These are phyloP conservation scores for Craseonycteris thonglongyai DNA, from an alignment of 2,113 vertebrate species.

Conservation along the genomic window DNA sequence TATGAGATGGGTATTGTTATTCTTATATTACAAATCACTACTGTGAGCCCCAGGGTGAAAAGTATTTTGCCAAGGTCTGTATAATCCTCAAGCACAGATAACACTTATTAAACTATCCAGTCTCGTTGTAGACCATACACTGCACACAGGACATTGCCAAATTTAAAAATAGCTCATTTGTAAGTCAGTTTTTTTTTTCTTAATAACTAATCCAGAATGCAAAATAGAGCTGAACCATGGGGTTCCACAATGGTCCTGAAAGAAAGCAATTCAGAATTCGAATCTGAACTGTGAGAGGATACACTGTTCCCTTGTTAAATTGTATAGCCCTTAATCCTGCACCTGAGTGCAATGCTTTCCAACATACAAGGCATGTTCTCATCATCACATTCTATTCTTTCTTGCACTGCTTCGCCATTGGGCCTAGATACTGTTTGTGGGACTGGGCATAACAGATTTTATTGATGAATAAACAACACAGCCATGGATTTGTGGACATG, in stretches of 20 bases:
- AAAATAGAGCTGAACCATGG: not conserved
- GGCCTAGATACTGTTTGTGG: not conserved
- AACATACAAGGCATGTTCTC: not conserved
- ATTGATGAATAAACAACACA: not conserved
- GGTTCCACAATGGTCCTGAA: not conserved
- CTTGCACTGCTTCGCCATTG: rapidly evolving
- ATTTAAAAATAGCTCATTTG: not conserved
- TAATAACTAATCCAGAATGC: not conserved
- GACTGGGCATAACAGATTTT: not conserved
- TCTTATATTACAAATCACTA: not conserved
- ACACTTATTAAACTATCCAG: not conserved
- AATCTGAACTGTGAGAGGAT: not conserved
- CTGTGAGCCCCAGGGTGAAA: not conserved
- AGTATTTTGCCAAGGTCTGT: not conserved
- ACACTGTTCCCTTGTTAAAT: not conserved
- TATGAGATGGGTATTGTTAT: not conserved
- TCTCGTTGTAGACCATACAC: not conserved
- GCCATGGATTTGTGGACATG: not conserved
- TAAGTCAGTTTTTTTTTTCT: not conserved
- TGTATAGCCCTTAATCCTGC: not conserved
- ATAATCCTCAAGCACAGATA: not conserved
- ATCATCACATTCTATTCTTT: not conserved
- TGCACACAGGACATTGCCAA: not conserved
- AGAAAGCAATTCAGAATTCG: not conserved
- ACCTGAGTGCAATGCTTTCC: not conserved